Percentiles rank a stretch among this genome's conserved stretches.
phyloP scores from a whole-genome alignment of 2,888 invertebrate species.

The Gastrophysa polygoni region DNA sequence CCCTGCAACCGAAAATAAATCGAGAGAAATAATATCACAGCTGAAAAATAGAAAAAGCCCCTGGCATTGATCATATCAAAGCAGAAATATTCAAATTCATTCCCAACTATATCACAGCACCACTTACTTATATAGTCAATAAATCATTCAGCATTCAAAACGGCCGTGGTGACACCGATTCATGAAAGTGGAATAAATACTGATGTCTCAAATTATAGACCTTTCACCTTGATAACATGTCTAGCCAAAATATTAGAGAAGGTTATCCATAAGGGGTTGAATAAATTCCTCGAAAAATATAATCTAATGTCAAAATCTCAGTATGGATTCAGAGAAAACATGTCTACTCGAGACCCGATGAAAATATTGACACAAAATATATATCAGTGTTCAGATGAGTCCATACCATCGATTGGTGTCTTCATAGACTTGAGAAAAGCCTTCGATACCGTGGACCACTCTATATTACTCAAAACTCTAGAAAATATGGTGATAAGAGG shows the following conservation, averaged over 20 bases:
- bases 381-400: background rate
- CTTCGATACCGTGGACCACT: too few species aligned
- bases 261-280: background rate
- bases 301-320: background rate
- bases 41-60: background rate
- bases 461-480: too few species aligned
- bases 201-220: conserved; percentile 1
- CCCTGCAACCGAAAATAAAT: background rate
- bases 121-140: background rate
- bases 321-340: background rate
- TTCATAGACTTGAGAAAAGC: background rate
- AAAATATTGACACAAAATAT: background rate
- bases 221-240: conserved; percentile 9
- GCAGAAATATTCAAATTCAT: conserved; percentile 5
- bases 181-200: conserved; percentile 10
- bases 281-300: too few species aligned
- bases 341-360: background rate
- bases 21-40: conserved; percentile 3
- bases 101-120: conserved; percentile 2
- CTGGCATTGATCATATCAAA: conserved; percentile 1
- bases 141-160: background rate
- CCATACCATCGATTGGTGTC: background rate
- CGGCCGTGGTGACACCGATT: background rate
- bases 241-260: conserved; percentile 7
- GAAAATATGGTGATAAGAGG: too few species aligned